Evolutionary conservation across 2,797 vertebrate species (phyloP).

Genomic region (Echeneis naucrates): DNA sequence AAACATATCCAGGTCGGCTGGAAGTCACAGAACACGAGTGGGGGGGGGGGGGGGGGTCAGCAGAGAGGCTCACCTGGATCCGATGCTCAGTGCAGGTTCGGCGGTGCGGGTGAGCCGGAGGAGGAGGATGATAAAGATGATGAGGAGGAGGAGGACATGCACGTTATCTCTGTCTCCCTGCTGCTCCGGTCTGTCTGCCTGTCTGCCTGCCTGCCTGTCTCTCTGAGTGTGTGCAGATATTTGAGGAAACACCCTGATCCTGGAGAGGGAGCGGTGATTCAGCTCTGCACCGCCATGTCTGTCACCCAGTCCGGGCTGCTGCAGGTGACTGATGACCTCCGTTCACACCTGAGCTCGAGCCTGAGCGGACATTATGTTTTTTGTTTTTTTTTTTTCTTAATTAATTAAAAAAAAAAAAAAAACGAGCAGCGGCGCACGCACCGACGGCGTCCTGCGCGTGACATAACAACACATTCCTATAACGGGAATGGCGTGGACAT

Average conservation of each 20-base stretch:
- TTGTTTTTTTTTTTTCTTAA: too few relatives aligned
- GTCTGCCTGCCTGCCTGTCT: conserved; percentile 14
- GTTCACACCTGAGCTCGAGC: conserved; percentile 51
- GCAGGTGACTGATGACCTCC: conserved; percentile 46
- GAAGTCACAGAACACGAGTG: conserved; percentile 47
- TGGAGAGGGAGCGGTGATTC: conserved; percentile 21
- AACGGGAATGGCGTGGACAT: too few relatives aligned
- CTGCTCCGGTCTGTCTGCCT: conserved; percentile 42
- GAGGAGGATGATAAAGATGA: too few relatives aligned
- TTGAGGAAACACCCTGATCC: conserved; percentile 76
- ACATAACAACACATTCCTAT: too few relatives aligned
- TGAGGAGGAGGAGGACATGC: conserved; percentile 40
- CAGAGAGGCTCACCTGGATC: conserved; percentile 59
- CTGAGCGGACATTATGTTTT: conserved; percentile 32
- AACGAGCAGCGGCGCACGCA: conserved; percentile 10
- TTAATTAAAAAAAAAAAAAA: too few relatives aligned
- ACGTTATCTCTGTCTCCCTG: conserved; percentile 35
- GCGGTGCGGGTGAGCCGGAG: conserved; percentile 32
- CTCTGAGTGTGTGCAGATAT: conserved; percentile 17
- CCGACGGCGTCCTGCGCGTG: not conserved
- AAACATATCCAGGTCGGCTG: conserved; percentile 44
- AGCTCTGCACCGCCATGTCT: conserved; percentile 25
- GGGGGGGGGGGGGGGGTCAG: too few relatives aligned
- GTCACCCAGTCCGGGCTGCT: conserved; percentile 7
- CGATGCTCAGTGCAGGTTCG: conserved; percentile 21